phyloP scores from a whole-genome alignment of 2,113 vertebrate genomes.

The Coracopsis vasa region DNA sequence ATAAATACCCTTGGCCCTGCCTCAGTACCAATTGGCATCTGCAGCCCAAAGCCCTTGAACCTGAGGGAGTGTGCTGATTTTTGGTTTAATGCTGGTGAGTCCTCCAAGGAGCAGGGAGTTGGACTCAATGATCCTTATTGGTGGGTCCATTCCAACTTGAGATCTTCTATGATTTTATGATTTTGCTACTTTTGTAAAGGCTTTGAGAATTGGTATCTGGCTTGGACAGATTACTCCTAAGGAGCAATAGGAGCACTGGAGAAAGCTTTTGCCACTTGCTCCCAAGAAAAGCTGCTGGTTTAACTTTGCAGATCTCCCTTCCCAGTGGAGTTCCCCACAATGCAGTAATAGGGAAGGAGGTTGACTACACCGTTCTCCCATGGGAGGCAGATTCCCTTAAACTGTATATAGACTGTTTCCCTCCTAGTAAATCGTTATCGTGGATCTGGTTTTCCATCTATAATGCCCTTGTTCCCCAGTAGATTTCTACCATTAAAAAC shows the following conservation, averaged over 20 bases:
- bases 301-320: neutral
- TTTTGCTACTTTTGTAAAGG: neutral
- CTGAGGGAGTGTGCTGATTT: neutral
- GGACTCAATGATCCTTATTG: rapidly evolving
- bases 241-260: neutral
- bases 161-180: neutral
- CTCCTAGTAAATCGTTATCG: neutral
- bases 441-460: neutral
- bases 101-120: neutral
- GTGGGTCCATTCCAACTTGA: neutral
- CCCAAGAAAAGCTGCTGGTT: neutral
- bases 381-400: neutral
- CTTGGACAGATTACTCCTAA: neutral
- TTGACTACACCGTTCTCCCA: neutral
- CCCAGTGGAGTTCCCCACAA: neutral
- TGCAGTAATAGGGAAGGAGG: rapidly evolving
- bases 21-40: neutral
- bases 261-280: neutral
- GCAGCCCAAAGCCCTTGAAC: neutral
- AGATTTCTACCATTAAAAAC: neutral
- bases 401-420: neutral
- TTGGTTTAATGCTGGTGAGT: rapidly evolving
- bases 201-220: neutral
- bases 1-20: neutral
- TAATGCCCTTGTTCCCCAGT: neutral